These are phyloP conservation scores for Raillietiella orientalis DNA, from an alignment of 2,888 invertebrate genomes.

Conservation along the genomic window DNA sequence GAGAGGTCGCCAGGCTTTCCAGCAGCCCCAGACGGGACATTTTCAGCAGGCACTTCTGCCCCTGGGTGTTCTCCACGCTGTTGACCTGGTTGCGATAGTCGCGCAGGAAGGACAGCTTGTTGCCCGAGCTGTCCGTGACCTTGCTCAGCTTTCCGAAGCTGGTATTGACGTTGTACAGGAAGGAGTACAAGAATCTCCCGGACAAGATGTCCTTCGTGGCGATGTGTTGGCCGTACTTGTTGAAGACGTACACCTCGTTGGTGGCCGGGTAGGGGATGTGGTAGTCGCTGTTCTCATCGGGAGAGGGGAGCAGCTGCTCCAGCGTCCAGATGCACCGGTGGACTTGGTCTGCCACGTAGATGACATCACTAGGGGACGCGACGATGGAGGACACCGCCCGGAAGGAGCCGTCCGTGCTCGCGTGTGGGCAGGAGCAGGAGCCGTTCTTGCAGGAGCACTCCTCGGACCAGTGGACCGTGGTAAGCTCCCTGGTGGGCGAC, in stretches of 20 bases:
- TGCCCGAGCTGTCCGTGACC: conserved; percentile 73
- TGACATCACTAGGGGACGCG: neutral
- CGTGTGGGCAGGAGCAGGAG: conserved; percentile 9
- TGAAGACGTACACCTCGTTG: conserved; percentile 76
- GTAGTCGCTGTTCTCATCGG: conserved; percentile 31
- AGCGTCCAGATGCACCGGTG: conserved; percentile 12
- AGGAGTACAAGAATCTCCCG: conserved; percentile 65
- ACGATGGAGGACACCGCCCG: neutral
- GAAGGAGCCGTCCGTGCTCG: too few species aligned
- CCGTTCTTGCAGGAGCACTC: conserved; percentile 11
- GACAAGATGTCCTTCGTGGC: conserved; percentile 82
- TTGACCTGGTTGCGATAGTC: conserved; percentile 69
- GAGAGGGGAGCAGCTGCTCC: conserved; percentile 13
- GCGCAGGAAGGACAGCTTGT: conserved; percentile 60
- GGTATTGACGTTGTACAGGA: conserved; percentile 83
- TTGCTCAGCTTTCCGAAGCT: conserved; percentile 45
- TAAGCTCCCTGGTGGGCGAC: neutral
- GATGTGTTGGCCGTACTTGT: conserved; percentile 76
- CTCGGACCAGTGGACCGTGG: conserved; percentile 5
- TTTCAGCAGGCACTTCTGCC: neutral
- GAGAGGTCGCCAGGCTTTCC: neutral
- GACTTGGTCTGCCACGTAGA: conserved; percentile 11
- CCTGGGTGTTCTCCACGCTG: conserved; percentile 31
- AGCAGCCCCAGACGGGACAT: neutral
- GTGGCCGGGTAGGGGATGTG: conserved; percentile 82